Conservation (phyloP, 2,888 invertebrate genomes). For the Acheta domesticus region DNA sequence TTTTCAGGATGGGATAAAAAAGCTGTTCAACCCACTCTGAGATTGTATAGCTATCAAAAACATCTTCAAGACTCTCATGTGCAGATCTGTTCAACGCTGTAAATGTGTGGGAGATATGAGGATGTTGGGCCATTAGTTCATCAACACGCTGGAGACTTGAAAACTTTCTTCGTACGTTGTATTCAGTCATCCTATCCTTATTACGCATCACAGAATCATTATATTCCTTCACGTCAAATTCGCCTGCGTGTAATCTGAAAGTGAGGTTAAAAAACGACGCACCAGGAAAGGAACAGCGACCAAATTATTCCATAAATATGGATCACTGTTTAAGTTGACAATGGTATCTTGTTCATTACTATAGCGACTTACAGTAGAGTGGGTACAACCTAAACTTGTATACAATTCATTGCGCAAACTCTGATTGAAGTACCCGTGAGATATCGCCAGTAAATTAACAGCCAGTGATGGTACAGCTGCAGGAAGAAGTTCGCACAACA, state of each 20-base stretch:
- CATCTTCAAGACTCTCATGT: conserved; percentile 55
- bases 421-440: conserved; percentile 60
- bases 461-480: conserved; percentile 63
- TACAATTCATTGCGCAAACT: conserved; percentile 50
- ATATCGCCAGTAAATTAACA: conserved; percentile 56
- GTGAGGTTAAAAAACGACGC: conserved; percentile 55
- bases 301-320: conserved; percentile 59
- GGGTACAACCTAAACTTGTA: conserved; percentile 56
- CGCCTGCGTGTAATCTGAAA: conserved; percentile 48
- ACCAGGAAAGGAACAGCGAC: conserved; percentile 62
- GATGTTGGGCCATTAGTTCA: conserved; percentile 56
- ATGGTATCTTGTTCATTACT: conserved; percentile 44
- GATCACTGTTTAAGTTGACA: conserved; percentile 58
- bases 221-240: conserved; percentile 45
- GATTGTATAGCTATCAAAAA: conserved; percentile 59
- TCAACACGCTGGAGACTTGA: conserved; percentile 64
- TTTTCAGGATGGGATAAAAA: conserved; percentile 54
- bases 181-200: conserved; percentile 64
- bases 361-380: conserved; percentile 36
- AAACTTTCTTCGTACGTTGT: conserved; percentile 65
- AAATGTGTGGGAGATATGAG: conserved; percentile 57
- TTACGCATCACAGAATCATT: conserved; percentile 33
- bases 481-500: conserved; percentile 64
- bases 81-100: conserved; percentile 54
- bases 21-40: conserved; percentile 66